Conservation (phyloP, 2,888 invertebrate species). For the Drosophila histrio region DNA sequence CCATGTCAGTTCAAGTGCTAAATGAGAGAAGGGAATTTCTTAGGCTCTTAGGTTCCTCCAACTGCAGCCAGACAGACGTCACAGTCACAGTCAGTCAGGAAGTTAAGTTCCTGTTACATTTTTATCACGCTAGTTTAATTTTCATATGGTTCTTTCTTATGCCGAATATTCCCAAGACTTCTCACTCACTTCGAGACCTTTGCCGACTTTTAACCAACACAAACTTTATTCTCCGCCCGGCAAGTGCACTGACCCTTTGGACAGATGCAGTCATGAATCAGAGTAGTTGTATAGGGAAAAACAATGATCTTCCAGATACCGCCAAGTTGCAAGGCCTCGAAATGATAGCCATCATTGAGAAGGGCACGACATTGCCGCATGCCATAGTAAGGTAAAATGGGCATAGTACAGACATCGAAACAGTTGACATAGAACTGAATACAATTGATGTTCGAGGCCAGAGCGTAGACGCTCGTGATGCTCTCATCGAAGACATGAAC, state of each 20-base stretch:
- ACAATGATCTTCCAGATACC: constrained; percentile 70
- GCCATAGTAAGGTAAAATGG: constrained; percentile 44
- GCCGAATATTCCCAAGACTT: too few relatives aligned
- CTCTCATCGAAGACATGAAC: constrained; percentile 79
- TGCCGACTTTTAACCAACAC: constrained; percentile 29
- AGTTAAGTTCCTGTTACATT: constrained; percentile 19
- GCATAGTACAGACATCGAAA: constrained; percentile 53
- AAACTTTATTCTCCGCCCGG: constrained; percentile 1
- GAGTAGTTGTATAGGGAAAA: constrained; percentile 64
- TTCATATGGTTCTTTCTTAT: neutral
- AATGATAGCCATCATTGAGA: constrained; percentile 76
- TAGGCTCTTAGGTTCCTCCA: constrained; percentile 1
- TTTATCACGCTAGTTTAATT: constrained; percentile 13
- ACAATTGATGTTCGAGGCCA: constrained; percentile 63
- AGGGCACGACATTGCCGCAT: constrained; percentile 29
- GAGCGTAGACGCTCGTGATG: constrained; percentile 69
- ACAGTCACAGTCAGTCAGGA: constrained; percentile 20
- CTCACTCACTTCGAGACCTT: neutral
- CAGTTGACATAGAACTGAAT: constrained; percentile 80
- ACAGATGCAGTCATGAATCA: constrained; percentile 44
- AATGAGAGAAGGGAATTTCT: constrained; percentile 6
- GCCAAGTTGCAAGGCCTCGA: constrained; percentile 66
- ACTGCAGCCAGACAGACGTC: neutral
- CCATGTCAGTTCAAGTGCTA: constrained; percentile 48
- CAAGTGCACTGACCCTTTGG: constrained; percentile 45